These are phyloP conservation scores for Tokudaia tokunoshimensis DNA, from an alignment of 2,797 vertebrate species.

Conservation along the genomic window DNA sequence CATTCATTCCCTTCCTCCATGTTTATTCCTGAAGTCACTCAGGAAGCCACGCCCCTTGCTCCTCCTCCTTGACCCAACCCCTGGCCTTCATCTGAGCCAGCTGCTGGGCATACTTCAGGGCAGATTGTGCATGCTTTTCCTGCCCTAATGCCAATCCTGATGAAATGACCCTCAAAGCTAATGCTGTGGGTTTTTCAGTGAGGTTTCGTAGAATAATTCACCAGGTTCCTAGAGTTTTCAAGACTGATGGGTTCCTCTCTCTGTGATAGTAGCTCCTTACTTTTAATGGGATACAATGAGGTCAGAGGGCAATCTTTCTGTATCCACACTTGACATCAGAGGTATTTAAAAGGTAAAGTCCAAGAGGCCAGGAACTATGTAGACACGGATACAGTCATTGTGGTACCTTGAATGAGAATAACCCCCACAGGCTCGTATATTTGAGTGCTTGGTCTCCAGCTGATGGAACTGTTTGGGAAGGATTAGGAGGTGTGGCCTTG, in stretches of 20 bases:
- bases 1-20: not conserved
- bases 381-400: not conserved
- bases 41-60: not conserved
- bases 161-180: not conserved
- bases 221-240: conserved; percentile 6
- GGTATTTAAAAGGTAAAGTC: not conserved
- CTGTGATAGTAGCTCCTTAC: not conserved
- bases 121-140: not conserved
- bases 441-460: not conserved
- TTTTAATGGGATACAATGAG: not conserved
- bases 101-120: not conserved
- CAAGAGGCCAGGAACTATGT: not conserved
- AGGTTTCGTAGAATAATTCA: conserved; percentile 40
- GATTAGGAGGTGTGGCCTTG: not conserved
- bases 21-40: not conserved
- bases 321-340: not conserved
- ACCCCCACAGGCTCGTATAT: not conserved
- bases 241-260: not conserved
- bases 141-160: not conserved
- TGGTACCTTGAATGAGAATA: too few species aligned
- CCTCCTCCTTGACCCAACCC: not conserved
- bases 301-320: not conserved
- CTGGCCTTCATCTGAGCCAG: not conserved
- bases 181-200: not conserved
- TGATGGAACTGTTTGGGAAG: not conserved